Evolutionary conservation across 92 coral and sea anemone genomes (phyloP), one percentile per base, ranked within the genome.

Genomic region (Montipora capitata): DNA sequence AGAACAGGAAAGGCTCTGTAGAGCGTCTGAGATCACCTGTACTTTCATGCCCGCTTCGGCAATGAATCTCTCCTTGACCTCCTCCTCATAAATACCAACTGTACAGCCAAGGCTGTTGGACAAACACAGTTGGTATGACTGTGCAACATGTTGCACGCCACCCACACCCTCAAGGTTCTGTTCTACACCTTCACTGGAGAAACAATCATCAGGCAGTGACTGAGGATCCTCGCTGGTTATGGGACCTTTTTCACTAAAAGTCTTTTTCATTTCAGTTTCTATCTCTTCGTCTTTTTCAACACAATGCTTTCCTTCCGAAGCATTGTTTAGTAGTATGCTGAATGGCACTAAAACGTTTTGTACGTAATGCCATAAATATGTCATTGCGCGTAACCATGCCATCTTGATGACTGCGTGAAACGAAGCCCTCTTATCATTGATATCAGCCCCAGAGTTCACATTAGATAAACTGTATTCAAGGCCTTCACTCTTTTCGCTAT

Each of bases 181-280:
- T 38, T 67, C 72, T 9, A 12, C 7, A 35, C n/a, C 72, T 35
- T 7, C 35, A 5, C 4, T 12, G 10, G 3, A 8, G 51, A 8
- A 9, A 44, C 43, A 3, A 43, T 49, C n/a, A 76, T 40, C 72
- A 4, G 45, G 0, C 59, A 13, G 20, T 2, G 59, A 17, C 2
- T 10, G 42, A 20, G 42, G 20, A 79, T 65, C 61, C 13, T 12
- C 8, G 9, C 59, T 16, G 13, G 44, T 79, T 59, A 59, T 15
- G 2, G 70, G 81, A 1, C 81, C 70, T 20, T 79, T 79, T 4
- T 20, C 71, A 5, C 67, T 66, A 3, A 79, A 43, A 18, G 45
- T n/a, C 14, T 17, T 45, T 9, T 44, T 79, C 15, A 45, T 49
- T 18, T 8, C 59, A 18, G 41, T 8, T 5, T n/a, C n/a, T 48